Evolutionary conservation across 2,797 vertebrate species (phyloP).

Genomic region (Parauchenoglanis ngamensis): DNA sequence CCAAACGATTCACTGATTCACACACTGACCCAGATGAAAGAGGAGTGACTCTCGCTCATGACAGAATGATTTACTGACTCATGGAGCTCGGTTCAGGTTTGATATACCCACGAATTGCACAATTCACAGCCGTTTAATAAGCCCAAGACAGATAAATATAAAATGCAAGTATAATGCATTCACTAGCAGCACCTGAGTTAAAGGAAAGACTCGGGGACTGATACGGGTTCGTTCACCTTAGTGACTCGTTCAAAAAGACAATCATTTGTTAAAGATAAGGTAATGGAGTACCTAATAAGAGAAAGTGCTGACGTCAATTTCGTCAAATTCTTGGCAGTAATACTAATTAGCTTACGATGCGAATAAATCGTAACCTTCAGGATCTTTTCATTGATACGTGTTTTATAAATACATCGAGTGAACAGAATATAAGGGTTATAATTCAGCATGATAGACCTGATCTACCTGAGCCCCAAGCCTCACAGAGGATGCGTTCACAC

Average conservation of each 20-base stretch:
- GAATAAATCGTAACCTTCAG: background rate
- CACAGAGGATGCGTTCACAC: constrained; percentile 58
- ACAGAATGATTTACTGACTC: background rate
- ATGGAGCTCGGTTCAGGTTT: background rate
- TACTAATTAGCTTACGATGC: background rate
- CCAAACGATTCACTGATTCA: background rate
- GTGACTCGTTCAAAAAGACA: background rate
- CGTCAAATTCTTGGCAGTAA: background rate
- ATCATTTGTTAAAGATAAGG: too few relatives aligned
- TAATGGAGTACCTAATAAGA: background rate
- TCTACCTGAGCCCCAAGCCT: constrained; percentile 68
- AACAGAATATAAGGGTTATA: constrained; percentile 18
- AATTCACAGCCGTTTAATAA: background rate
- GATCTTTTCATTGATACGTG: background rate
- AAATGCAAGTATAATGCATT: background rate
- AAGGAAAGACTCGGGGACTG: background rate
- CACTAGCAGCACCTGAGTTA: background rate
- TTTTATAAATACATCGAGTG: background rate
- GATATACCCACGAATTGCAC: background rate
- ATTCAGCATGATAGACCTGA: background rate
- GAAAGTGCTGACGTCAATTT: background rate
- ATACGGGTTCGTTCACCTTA: background rate
- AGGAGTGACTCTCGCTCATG: background rate
- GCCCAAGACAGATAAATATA: background rate
- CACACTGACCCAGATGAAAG: background rate